Evolutionary conservation across 2,113 vertebrate species (phyloP).

Genomic region (Tauraco erythrolophus): DNA sequence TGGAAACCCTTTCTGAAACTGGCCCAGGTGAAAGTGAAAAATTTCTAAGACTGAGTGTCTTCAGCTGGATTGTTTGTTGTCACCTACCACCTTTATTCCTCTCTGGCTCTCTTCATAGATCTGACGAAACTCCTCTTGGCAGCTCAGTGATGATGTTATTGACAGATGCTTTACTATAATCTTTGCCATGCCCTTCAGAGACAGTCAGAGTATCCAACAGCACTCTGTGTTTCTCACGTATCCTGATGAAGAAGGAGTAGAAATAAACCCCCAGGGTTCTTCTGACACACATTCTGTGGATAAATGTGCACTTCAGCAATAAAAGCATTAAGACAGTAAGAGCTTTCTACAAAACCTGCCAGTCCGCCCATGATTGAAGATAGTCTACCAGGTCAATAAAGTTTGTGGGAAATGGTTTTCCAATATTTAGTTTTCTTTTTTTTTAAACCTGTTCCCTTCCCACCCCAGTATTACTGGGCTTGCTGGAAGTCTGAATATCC

Average conservation of each 20-base stretch:
- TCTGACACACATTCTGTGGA: neutral
- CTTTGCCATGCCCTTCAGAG: neutral
- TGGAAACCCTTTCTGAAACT: neutral
- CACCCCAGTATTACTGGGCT: neutral
- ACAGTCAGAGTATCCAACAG: neutral
- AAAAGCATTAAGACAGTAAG: slow-evolving; percentile 19
- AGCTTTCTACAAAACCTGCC: neutral
- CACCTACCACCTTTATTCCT: neutral
- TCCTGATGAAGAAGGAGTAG: neutral
- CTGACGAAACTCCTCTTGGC: neutral
- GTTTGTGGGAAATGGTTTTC: neutral
- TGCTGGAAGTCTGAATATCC: neutral
- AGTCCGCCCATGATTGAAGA: neutral
- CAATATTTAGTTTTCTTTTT: neutral
- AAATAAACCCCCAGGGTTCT: neutral
- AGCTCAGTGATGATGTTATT: neutral
- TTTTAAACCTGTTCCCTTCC: neutral
- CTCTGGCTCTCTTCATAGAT: neutral
- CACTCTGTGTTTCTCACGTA: neutral
- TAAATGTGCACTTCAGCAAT: neutral
- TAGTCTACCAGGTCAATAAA: neutral
- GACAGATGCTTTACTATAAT: neutral
- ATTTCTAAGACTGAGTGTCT: neutral
- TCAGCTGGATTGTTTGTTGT: neutral
- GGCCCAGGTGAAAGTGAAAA: neutral